Evolutionary conservation across 2,113 vertebrate genomes (phyloP), one percentile per base, ranked within the genome.

Genomic region (Aspiorhynchus laticeps): DNA sequence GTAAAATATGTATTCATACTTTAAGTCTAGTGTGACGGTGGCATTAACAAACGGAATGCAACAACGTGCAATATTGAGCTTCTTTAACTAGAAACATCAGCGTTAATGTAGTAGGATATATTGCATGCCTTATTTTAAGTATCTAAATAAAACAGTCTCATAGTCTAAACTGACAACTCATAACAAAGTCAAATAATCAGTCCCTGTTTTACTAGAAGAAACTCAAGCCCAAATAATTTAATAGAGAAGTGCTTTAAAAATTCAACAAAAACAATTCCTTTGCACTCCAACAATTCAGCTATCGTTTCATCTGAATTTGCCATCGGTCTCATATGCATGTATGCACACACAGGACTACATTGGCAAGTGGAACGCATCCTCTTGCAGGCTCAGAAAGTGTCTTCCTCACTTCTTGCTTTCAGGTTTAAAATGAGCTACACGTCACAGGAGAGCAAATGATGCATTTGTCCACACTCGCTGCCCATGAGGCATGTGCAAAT

Each of bases 381-480:
- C 76, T 78, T 53, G 46, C 89, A 21, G 41, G 26, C n/a, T 31
- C 59, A 65, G 19, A 67, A 67, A 61, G 59, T 69, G 81, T 83
- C 43, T 74, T 59, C 61, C 51, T 56, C 19, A 69, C 28, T 74
- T 56, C 67, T 56, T 69, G 80, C 43, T 83, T 74, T 84, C 83
- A 74, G 83, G 90, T 81, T 87, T 75, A 31, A 87, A 88, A 87
- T 90, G 38, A 84, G 85, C 48, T 61, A 71, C 71, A 69, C 61
- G 33, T 77, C 84, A 43, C 46, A 74, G 82, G 19, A 51, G 33
- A 85, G 78, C 83, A 83, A 90, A 87, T 91, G 88, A 81, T 65
- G 92, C 93, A 93, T 94, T 95, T 94, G 93, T 92, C 90, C 91
- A 92, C 90, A 93, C 93, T 94, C 92, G 91, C 94, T 94, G 93